A percentile compares a stretch with the other conserved stretches of the same genome.
These are phyloP conservation scores for Toxotes chatareus DNA, from an alignment of 2,113 vertebrate genomes.

Conservation along the genomic window DNA sequence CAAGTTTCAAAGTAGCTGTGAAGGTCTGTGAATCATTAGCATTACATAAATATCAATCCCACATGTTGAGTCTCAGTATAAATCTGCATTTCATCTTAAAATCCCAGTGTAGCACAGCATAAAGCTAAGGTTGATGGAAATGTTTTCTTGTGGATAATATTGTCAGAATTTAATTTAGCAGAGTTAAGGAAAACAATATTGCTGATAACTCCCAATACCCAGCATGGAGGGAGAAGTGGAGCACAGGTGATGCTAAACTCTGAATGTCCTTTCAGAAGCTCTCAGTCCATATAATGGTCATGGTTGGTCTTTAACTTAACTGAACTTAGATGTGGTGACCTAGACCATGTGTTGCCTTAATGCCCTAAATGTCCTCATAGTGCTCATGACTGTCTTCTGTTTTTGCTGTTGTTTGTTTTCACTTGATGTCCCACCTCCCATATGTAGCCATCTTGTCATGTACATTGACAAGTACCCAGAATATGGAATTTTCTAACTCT, in stretches of 20 bases:
- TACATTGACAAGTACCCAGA: neutral
- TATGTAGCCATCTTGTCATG: conserved; percentile 3
- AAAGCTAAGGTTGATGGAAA: conserved; percentile 13
- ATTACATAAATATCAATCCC: conserved; percentile 25
- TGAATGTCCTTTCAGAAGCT: conserved; percentile 9
- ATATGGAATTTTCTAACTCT: neutral
- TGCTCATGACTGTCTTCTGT: conserved; percentile 4
- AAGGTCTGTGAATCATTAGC: conserved; percentile 30
- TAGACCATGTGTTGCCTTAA: conserved; percentile 15
- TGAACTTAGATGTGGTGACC: conserved; percentile 7
- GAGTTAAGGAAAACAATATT: neutral
- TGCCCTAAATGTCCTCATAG: conserved; percentile 25
- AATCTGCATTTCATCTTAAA: conserved; percentile 16
- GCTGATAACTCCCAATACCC: neutral
- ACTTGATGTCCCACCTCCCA: conserved; percentile 18
- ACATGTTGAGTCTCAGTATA: neutral
- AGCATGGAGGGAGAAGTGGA: conserved; percentile 1
- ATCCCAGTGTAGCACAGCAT: conserved; percentile 16
- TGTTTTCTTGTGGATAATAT: conserved; percentile 7
- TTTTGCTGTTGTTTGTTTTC: conserved; percentile 15
- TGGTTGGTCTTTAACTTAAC: conserved; percentile 1
- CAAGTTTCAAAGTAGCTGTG: conserved; percentile 17
- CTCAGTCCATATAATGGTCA: conserved; percentile 1
- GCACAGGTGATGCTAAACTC: neutral
- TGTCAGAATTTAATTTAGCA: conserved; percentile 21